Base-by-base conservation (phyloP, 1,140 invertebrate species). In the Neelides sp. region DNA sequence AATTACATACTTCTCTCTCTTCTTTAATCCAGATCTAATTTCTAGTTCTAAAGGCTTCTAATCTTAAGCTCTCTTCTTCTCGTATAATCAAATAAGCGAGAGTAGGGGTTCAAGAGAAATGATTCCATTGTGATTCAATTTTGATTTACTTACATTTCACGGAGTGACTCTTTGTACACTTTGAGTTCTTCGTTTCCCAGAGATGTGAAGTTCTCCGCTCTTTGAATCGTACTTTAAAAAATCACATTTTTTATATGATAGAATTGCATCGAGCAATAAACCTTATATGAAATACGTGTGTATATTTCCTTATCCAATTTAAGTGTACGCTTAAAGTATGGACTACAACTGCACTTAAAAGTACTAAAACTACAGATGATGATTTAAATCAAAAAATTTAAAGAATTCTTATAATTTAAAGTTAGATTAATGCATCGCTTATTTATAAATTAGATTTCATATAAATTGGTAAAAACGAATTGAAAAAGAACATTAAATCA, bases 61-160 rank as follows among this genome's bases (percentile, higher is more conserved):
- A 44, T 17, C 4, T 44, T 2, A 22, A 5, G 15, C 4, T 4
- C 19, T 10, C 28, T 13, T 7, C 15, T 46, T 32, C 28, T 46
- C n/a, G n/a, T n/a, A n/a, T n/a, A 28, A 43, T 20, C 19, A 43
- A 43, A 4, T 13, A 23, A 24, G 19, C 8, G 15, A 23, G 26
- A 7, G 26, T 10, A 24, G 26, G 26, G 17, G 20, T 35, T 19
- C n/a, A n/a, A 4, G 27, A 23, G 32, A 44, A 4, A 15, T 30
- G 23, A 27, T 4, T 2, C 19, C 20, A 17, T 15, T 10, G 19
- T 23, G 23, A 20, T 4, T 19, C 7, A 35, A 32, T 4, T 20
- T 35, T 26, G 1, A 39, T 30, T 32, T 10, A 48, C 55, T 57
- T 46, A 57, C 55, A 57, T 26, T 43, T 57, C 50, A 20, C 12